A percentile compares a stretch with the other conserved stretches of the same genome.
phyloP scores from a whole-genome alignment of 2,888 invertebrate species.

The Halictus ligatus region DNA sequence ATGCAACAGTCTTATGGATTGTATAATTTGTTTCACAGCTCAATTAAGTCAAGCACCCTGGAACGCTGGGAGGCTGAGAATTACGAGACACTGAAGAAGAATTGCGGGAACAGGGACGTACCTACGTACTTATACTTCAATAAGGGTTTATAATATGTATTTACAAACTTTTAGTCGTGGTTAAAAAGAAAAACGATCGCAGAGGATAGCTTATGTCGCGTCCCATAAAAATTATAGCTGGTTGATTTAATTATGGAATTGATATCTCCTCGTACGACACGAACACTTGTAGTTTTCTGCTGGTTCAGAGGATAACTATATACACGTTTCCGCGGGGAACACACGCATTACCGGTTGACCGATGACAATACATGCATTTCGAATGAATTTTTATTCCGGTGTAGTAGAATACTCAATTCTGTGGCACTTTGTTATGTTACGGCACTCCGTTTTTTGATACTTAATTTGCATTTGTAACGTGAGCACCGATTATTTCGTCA shows the following conservation, averaged over 20 bases:
- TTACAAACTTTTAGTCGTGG: slow-evolving; percentile 26
- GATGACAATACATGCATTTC: slow-evolving; percentile 35
- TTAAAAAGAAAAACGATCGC: slow-evolving; percentile 22
- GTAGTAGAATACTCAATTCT: slow-evolving; percentile 19
- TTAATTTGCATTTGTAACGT: slow-evolving; percentile 23
- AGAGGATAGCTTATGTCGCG: slow-evolving; percentile 24
- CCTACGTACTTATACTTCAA: slow-evolving; percentile 94
- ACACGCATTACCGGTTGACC: slow-evolving; percentile 1
- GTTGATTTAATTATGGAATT: slow-evolving; percentile 31
- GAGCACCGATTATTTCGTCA: slow-evolving; percentile 6
- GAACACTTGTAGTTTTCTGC: slow-evolving; percentile 55
- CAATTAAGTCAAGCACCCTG: slow-evolving; percentile 89
- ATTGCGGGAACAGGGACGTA: slow-evolving; percentile 87
- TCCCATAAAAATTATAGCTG: slow-evolving; percentile 30
- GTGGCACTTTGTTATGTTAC: slow-evolving; percentile 18
- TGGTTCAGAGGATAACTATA: slow-evolving; percentile 51
- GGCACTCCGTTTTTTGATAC: slow-evolving; percentile 10
- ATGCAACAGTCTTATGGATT: background rate
- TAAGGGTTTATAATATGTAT: slow-evolving; percentile 90
- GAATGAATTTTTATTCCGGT: slow-evolving; percentile 24
- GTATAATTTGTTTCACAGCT: slow-evolving; percentile 85
- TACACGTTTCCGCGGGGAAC: slow-evolving; percentile 4
- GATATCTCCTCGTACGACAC: slow-evolving; percentile 12
- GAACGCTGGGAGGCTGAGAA: slow-evolving; percentile 90
- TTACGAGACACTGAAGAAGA: slow-evolving; percentile 89